Evolutionary conservation across 2,113 vertebrate genomes (phyloP), one percentile per base, ranked within the genome.

Genomic region (Megaptera novaeangliae): DNA sequence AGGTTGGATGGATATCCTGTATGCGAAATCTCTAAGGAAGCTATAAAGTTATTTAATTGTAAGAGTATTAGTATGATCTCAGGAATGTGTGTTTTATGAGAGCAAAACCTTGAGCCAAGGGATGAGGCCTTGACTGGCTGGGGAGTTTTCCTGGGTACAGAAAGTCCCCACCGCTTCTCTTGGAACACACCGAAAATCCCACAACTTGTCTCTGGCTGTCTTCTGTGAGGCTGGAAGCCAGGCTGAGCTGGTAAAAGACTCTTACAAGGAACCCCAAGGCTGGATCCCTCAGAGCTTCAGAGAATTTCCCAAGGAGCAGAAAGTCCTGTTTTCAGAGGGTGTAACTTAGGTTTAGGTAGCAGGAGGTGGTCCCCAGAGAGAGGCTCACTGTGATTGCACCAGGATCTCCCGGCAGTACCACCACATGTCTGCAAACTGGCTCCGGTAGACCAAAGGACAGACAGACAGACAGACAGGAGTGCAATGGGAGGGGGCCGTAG

Each of bases 21-120:
- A 66, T 8, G 13, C 44, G 41, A 69, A 91, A 86, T 71, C 36
- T 63, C 89, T 92, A 41, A 75, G 55, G 88, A 86, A 88, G 85
- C 80, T 29, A 23, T 64, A 27, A 94, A 57, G 13, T 71, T 72
- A 80, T 82, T 93, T 86, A 55, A 80, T 46, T 91, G 34, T 36
- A 31, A 57, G 36, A 86, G 25, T 71, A 68, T 95, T 97, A 44
- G 68, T 94, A 83, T 75, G 46, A 46, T 29, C 74, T 97, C 86
- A 95, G 97, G 92, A 95, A 97, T 90, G 95, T 41, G 34, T 88
- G 34, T 57, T 96, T 96, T 97, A 93, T 52, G 86, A 91, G 31
- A 74, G 68, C 75, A 75, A 74, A 95, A 21, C 12, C 77, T 74
- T 36, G 68, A 77, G 93, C 72, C 96, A 91, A 94, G 34, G 14